phyloP scores from a whole-genome alignment of 2,888 invertebrate genomes.

The Nephrocerus scutellatus region DNA sequence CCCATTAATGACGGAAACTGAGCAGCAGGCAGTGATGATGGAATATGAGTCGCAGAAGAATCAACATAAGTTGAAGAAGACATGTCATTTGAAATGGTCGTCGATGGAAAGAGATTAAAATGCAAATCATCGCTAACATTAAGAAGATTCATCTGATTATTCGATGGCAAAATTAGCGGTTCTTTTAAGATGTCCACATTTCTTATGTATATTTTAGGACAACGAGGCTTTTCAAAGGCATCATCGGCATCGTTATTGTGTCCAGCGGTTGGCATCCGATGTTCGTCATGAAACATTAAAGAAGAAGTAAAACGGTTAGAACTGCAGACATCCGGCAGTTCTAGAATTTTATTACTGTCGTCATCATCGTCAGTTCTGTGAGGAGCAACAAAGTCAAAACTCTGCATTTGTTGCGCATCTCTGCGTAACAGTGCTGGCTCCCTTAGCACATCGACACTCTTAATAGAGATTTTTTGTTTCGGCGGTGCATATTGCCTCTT shows the following conservation, averaged over 20 bases:
- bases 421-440: constrained; percentile 38
- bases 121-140: constrained; percentile 23
- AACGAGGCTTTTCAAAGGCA: constrained; percentile 30
- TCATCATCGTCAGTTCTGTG: constrained; percentile 11
- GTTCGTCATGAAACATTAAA: no score
- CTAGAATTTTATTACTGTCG: constrained; percentile 4
- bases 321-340: no score
- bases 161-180: constrained; percentile 35
- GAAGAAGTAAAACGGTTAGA: no score
- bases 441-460: constrained; percentile 43
- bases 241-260: constrained; percentile 2
- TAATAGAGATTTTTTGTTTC: constrained; percentile 44
- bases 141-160: constrained; percentile 21
- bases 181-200: constrained; percentile 45
- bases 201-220: constrained; percentile 46
- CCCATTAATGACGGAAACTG: no score
- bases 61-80: no score
- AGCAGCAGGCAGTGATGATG: no score
- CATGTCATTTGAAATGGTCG: no score
- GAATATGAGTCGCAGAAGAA: no score
- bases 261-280: neutral
- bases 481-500: constrained; percentile 10
- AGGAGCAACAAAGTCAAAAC: constrained; percentile 13
- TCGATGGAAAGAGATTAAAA: constrained; percentile 16
- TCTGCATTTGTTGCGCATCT: constrained; percentile 31